phyloP scores from a whole-genome alignment of 2,797 vertebrate species.

The Gastrophryne carolinensis region DNA sequence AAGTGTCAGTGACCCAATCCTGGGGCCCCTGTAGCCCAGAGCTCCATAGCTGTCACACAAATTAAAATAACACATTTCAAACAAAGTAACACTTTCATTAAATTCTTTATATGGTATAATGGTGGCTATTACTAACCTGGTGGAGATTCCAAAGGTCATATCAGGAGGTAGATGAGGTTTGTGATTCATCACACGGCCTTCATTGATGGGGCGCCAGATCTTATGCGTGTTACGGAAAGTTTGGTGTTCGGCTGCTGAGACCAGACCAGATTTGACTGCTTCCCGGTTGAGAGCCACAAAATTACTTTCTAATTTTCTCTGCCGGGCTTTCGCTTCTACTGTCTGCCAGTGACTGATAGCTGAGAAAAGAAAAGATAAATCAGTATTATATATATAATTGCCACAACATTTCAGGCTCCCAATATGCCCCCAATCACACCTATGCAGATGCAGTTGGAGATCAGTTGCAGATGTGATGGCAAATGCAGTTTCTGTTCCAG shows the following conservation, averaged over 20 bases:
- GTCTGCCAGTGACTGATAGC: conserved; percentile 76
- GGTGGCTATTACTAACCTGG: conserved; percentile 70
- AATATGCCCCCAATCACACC: neutral
- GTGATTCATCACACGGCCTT: conserved; percentile 39
- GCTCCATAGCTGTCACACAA: too few relatives aligned
- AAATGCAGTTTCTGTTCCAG: too few relatives aligned
- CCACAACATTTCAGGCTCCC: neutral
- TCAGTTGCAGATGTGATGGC: too few relatives aligned
- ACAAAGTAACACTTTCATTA: too few relatives aligned
- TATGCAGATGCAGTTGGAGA: too few relatives aligned
- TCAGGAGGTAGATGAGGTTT: conserved; percentile 57
- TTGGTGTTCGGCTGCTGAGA: conserved; percentile 67
- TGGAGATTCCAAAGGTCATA: conserved; percentile 64
- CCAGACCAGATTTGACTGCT: conserved; percentile 70
- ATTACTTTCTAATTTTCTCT: conserved; percentile 59
- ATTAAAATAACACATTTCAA: too few relatives aligned
- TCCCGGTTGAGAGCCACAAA: conserved; percentile 70
- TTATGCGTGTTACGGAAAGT: conserved; percentile 70
- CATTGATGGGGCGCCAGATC: conserved; percentile 47
- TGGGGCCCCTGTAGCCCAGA: too few relatives aligned
- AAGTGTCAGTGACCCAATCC: too few relatives aligned
- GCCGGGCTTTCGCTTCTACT: conserved; percentile 52
- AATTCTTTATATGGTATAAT: too few relatives aligned
- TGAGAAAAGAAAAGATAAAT: conserved; percentile 48
- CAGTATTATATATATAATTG: neutral